Base-by-base conservation (phyloP, 2,113 vertebrate species). In the Cyanoramphus novaezelandiae region DNA sequence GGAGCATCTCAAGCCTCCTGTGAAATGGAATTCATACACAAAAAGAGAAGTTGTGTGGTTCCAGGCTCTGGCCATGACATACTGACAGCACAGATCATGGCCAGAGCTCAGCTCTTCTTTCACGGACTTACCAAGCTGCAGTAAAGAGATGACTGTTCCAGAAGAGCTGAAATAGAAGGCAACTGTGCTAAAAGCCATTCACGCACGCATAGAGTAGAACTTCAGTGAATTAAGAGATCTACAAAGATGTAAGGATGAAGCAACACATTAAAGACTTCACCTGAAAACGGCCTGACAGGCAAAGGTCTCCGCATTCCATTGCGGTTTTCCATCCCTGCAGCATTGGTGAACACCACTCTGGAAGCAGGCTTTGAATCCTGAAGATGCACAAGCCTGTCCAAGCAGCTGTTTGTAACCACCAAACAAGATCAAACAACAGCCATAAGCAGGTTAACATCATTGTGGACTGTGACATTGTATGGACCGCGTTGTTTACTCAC, bases 281-380 rank as follows among this genome's bases (percentile, higher is more conserved):
- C 37, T 3, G 1, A 49, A 78, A 95, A 90, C 19, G 82, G 93
- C 84, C 68, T 72, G 86, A 82, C 31, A 5, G 2, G 90, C 90
- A 84, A 86, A 88, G 87, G 91, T 95, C 87, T 25, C 70, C 1
- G 20, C 75, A 71, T 91, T 78, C 53, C 87, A 65, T 24, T 0
- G 1, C 84, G 6, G 28, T 9, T 65, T 47, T 13, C 65, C 90
- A 93, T 46, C 90, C 82, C 82, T 76, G 70, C 71, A 52, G 84
- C 77, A 62, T 0, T 8, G 23, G 55, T 46, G 68, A 62, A 23
- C 44, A 12, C 37, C 82, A 8, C 19, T 17, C 76, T 65, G 82
- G 93, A 75, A 67, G 75, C 84, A 74, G 78, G 67, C 71, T 90
- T 78, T 37, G 46, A 88, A 70, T 20, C 39, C 64, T 84, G 65